Evolutionary conservation across 2,888 invertebrate species (phyloP), one percentile per base, ranked within the genome.

Genomic region (Hirtodrosophila confusa): DNA sequence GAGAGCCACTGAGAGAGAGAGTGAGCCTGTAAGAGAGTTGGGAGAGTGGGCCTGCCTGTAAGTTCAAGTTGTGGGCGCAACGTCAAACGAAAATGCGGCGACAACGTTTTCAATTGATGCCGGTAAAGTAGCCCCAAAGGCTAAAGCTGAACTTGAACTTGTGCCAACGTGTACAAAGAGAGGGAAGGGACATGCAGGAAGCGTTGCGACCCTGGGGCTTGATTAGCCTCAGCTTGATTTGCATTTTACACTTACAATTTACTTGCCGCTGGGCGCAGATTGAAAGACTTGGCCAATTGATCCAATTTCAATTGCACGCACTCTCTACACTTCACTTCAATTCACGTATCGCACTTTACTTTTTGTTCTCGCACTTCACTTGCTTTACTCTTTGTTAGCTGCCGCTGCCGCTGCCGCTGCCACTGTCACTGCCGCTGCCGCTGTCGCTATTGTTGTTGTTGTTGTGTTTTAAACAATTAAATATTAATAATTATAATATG

Each of bases 51-150:
- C 17, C 17, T 17, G 17, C 43, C 29, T 62, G 77, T 76, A 65
- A 71, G 77, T 73, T 73, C 49, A 73, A 74, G 48, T 74, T 51
- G 74, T 78, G 69, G 78, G 78, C 75, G 75, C 65, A 64, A 64
- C 51, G 45, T 7, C 37, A 36, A 56, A 36, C 39, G n/a, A 47
- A 55, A 39, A 36, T 37, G 43, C 24, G 44, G 56, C 57, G 43
- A 57, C 45, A 43, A 65, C 31, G 27, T 27, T 27, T 27, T 27
- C 27, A 31, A 31, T 31, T 31, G 78, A 69, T 41, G 64, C 79
- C 75, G 75, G 75, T 44, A 75, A 75, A 27, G 27, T 17, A 74
- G 33, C 54, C 66, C 65, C 33, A n/a, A 48, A 43, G 48, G 51
- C 56, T 11, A 29, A 60, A 47, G 49, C 61, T 74, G 74, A 78